These are phyloP conservation scores for Emberiza fucata DNA, from an alignment of 2,113 vertebrate genomes.

Conservation along the genomic window DNA sequence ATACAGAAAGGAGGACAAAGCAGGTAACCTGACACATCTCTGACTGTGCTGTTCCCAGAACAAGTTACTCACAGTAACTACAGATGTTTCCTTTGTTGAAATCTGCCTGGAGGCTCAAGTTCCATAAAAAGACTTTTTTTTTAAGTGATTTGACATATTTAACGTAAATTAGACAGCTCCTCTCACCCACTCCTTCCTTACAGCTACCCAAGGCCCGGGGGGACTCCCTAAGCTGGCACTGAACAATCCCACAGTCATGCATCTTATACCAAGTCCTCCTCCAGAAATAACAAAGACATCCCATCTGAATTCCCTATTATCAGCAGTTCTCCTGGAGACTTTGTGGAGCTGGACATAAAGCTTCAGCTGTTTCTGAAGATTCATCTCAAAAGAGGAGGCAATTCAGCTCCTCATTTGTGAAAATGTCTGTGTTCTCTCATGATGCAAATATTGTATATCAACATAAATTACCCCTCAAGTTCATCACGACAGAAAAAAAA, in stretches of 20 bases:
- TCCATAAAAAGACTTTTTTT: conserved; percentile 16
- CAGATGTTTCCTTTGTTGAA: neutral
- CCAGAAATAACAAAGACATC: neutral
- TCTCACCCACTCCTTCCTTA: neutral
- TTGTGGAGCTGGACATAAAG: neutral
- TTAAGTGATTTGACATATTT: neutral
- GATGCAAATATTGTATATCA: neutral
- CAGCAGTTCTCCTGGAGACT: neutral
- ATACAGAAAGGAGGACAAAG: fast-evolving
- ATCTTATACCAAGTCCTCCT: neutral
- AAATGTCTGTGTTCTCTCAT: neutral
- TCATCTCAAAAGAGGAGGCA: neutral
- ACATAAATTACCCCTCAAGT: neutral
- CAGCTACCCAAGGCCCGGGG: neutral
- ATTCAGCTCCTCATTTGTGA: neutral
- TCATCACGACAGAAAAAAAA: neutral
- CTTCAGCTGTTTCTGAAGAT: neutral
- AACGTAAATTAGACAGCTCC: conserved; percentile 7
- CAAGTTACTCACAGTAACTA: neutral
- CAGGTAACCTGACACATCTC: neutral
- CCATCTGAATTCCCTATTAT: neutral
- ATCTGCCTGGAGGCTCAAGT: conserved; percentile 1
- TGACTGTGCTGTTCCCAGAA: neutral
- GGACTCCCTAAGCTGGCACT: neutral
- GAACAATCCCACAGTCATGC: neutral